Evolutionary conservation across 2,888 invertebrate genomes (phyloP), one percentile per base, ranked within the genome.

Genomic region (Eupeodes latifasciatus): DNA sequence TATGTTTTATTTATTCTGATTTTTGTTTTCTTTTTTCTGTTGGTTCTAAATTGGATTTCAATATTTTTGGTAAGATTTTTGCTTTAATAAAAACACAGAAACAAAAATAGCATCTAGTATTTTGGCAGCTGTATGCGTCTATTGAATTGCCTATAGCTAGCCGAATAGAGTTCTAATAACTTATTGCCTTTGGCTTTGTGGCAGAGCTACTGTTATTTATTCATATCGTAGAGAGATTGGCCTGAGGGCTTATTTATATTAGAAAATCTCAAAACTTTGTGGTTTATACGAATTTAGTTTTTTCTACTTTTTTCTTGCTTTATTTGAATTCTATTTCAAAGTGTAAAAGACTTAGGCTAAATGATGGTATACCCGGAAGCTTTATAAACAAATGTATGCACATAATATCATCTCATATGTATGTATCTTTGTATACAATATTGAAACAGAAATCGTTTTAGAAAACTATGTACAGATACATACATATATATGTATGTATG

Each of bases 201-300:
- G 40, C 47, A 66, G 27, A 62, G 49, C 27, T 7, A 27, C 66
- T 66, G 27, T 66, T 49, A 49, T 66, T 27, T 66, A 66, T 47
- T 27, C 47, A 47, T 64, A 64, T 44, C 19, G 11, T 9, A 47
- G 12, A 62, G 16, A 47, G 16, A 47, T 64, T 64, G 64, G 14
- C 27, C 27, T 27, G 27, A 27, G 3, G 12, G 27, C 7, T 64
- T 12, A 36, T 2, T 27, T 62, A 27, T 27, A 27, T 19, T 11
- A 2, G 11, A 44, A 62, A 64, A 44, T 19, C 7, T 44, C 16
- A 47, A 16, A 62, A 40, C 0, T 16, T 40, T 16, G 11, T 16
- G 27, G 47, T 11, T 4, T 12, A 47, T 9, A 44, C 44, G 44
- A 44, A 55, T 19, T 19, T 9, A 19, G 16, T 19, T 27, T 27